Evolutionary conservation across 1,140 invertebrate genomes (phyloP).

Genomic region (Drosophila lowei): DNA sequence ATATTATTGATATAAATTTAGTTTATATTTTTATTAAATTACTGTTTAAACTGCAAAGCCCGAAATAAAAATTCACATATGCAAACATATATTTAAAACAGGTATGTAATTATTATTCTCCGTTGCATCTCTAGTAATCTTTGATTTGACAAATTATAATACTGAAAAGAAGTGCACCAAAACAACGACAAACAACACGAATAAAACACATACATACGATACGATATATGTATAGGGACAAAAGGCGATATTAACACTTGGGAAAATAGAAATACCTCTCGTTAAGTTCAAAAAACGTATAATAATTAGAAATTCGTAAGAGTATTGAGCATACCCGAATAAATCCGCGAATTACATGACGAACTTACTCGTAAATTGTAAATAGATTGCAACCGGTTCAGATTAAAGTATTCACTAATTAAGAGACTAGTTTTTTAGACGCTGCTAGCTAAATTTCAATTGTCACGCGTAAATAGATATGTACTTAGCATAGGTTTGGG

Average conservation of each 20-base stretch:
- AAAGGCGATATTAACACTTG: slow-evolving; percentile 76
- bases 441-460: slow-evolving; percentile 61
- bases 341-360: slow-evolving; percentile 15
- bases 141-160: slow-evolving; percentile 51
- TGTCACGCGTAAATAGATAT: slow-evolving; percentile 17
- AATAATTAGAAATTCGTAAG: slow-evolving; percentile 62
- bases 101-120: not conserved
- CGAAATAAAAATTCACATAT: slow-evolving; percentile 72
- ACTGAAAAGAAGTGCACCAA: slow-evolving; percentile 22
- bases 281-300: slow-evolving; percentile 82
- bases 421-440: slow-evolving; percentile 29
- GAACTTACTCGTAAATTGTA: slow-evolving; percentile 4
- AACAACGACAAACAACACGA: slow-evolving; percentile 56
- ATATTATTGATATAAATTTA: slow-evolving; percentile 67
- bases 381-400: slow-evolving; percentile 24
- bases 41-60: slow-evolving; percentile 73
- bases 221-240: slow-evolving; percentile 27
- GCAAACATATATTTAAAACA: slow-evolving; percentile 55
- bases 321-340: slow-evolving; percentile 36
- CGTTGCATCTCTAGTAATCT: not conserved
- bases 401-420: slow-evolving; percentile 30
- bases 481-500: slow-evolving; percentile 26
- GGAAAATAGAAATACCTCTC: slow-evolving; percentile 83
- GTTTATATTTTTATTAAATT: slow-evolving; percentile 78
- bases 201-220: slow-evolving; percentile 32